phyloP scores from a whole-genome alignment of 2,888 invertebrate genomes.

The Nipponacmea schrenckii region DNA sequence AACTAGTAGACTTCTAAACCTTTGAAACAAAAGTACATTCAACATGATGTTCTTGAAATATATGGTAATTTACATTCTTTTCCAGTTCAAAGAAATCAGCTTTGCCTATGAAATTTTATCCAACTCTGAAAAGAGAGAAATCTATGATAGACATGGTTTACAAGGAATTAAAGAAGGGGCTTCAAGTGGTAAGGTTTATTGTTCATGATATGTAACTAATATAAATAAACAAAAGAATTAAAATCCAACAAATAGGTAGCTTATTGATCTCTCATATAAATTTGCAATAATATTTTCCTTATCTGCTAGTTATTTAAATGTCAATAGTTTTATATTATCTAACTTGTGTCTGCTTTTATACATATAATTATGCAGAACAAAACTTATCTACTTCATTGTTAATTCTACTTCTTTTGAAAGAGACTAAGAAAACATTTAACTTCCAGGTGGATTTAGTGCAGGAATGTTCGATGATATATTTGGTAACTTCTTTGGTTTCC shows the following conservation, averaged over 20 bases:
- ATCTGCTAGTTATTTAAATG: neutral
- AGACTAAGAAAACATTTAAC: neutral
- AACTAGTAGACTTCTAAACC: no score
- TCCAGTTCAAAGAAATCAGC: constrained; percentile 89
- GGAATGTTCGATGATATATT: constrained; percentile 66
- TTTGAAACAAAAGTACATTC: no score
- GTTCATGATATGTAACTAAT: neutral
- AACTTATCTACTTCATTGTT: no score
- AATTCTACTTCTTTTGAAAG: no score
- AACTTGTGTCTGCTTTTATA: no score
- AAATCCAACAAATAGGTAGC: neutral
- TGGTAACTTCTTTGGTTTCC: constrained; percentile 64
- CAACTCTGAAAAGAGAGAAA: constrained; percentile 84
- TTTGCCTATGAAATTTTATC: constrained; percentile 94
- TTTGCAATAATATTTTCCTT: no score
- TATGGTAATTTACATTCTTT: no score
- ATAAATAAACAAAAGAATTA: neutral
- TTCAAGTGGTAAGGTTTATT: constrained; percentile 50
- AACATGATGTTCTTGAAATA: no score
- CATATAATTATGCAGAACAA: no score
- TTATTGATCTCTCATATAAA: neutral
- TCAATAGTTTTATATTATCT: neutral
- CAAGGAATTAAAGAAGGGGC: constrained; percentile 88
- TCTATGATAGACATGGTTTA: constrained; percentile 87
- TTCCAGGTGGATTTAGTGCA: constrained; percentile 46